A percentile compares a stretch with the other conserved stretches of the same genome.
Conservation (phyloP, 2,113 vertebrate genomes). For the Pseudonaja textilis region DNA sequence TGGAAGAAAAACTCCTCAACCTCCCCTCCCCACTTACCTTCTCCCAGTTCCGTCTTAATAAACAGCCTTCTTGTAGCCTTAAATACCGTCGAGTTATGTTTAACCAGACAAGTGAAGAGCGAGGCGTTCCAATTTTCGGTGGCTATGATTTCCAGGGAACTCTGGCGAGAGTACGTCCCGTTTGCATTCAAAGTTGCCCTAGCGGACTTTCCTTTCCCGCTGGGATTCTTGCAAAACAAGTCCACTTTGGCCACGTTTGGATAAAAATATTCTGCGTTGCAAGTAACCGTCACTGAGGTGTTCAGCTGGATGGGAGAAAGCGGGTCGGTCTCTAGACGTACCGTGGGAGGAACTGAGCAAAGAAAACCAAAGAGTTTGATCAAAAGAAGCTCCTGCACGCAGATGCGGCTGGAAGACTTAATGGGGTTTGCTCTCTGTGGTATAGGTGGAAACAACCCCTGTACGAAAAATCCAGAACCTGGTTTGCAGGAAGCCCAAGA, state of each 20-base stretch:
- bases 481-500: too few relatives aligned
- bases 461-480: too few relatives aligned
- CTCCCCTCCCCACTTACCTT: neutral
- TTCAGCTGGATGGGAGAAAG: rapidly evolving
- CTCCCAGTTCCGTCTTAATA: too few relatives aligned
- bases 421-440: too few relatives aligned
- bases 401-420: neutral
- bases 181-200: rapidly evolving
- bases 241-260: rapidly evolving
- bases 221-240: conserved; percentile 35
- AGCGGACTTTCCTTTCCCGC: rapidly evolving
- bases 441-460: too few relatives aligned
- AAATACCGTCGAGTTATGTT: conserved; percentile 2
- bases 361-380: conserved; percentile 1
- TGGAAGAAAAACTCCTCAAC: neutral
- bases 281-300: conserved; percentile 15
- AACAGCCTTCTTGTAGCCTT: rapidly evolving
- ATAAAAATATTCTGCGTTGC: conserved; percentile 33
- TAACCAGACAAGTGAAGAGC: conserved; percentile 54
- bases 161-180: conserved; percentile 8
- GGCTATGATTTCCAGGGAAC: conserved; percentile 31
- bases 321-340: rapidly evolving
- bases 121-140: conserved; percentile 33
- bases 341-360: conserved; percentile 48
- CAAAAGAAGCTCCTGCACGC: neutral